Base-by-base conservation (phyloP, 2,113 vertebrate genomes). In the Lamprotornis superbus region DNA sequence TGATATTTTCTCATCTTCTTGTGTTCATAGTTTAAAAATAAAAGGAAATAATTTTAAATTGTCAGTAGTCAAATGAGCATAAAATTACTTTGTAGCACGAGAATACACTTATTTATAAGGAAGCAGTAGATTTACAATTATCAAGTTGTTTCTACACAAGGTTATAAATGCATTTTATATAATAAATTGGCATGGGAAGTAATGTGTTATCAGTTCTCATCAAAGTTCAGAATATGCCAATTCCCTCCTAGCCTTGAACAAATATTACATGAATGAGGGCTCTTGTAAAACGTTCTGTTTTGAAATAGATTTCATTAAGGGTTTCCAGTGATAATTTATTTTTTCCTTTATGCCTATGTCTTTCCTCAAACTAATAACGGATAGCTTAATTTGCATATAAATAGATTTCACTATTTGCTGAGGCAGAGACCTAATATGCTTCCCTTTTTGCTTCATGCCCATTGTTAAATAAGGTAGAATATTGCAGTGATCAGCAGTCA, bases 361-460 rank as follows among this genome's bases (percentile, higher is more conserved):
- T 98, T 94, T 97, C 98, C 97, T 98, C 97, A 95, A 97, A 96
- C 97, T 98, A 98, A 98, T 98, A 98, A 98, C 97, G 93, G 97
- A 96, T 97, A 98, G 71, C 97, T 97, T 98, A 99, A 99, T 99
- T 99, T 99, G 98, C 98, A 99, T 99, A 98, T 98, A 99, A 99
- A 99, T 99, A 98, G 98, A 98, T 98, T 98, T 98, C 96, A 96
- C 92, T 98, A 93, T 98, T 98, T 99, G 98, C 97, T 97, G 97
- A 97, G 98, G 97, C 93, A 96, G 71, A 97, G 60, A 95, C 85
- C 83, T 97, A 97, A 96, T 97, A 90, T 75, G 4, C 96, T 97
- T 95, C 74, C 92, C 47, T 65, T 83, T 77, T 89, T 84, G 67
- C 85, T 67, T 27, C 18, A 60, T 77, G 64, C 77, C 91, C 79